These are phyloP conservation scores for Sebastes oblongus DNA, from an alignment of 2,797 vertebrate species.

Conservation along the genomic window DNA sequence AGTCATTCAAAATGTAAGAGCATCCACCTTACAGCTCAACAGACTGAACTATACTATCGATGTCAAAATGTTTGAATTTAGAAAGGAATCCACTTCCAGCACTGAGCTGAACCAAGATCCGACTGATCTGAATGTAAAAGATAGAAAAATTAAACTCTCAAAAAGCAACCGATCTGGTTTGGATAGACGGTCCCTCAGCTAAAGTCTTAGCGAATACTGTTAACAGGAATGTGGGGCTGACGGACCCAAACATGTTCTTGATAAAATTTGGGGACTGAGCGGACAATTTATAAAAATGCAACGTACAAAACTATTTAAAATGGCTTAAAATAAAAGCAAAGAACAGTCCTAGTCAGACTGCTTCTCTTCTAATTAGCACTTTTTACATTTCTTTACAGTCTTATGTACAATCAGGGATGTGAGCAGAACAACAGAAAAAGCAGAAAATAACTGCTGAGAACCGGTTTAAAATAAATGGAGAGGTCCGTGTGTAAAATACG, in stretches of 20 bases:
- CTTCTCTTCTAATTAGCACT: conserved; percentile 18
- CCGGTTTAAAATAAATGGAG: neutral
- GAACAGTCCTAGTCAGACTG: conserved; percentile 32
- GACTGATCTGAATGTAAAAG: neutral
- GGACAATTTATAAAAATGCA: conserved; percentile 47
- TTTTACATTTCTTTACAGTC: conserved; percentile 69
- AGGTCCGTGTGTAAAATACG: neutral
- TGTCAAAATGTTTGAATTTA: neutral
- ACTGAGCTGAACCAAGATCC: neutral
- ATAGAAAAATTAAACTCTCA: neutral
- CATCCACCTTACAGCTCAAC: neutral
- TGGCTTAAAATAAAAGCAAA: conserved; percentile 46
- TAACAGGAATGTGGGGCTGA: conserved; percentile 24
- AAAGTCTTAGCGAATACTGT: conserved; percentile 15
- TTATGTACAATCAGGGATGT: conserved; percentile 68
- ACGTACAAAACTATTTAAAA: conserved; percentile 70
- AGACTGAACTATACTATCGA: neutral
- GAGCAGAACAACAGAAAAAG: neutral
- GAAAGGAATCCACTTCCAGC: neutral
- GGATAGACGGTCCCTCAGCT: neutral
- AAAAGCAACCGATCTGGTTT: neutral
- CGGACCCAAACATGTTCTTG: neutral
- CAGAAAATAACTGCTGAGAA: neutral
- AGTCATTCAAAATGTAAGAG: neutral
- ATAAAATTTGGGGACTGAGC: neutral